These are phyloP conservation scores for Hexactinellida sp. DNA, from an alignment of 37 sponge, comb jelly and placozoan species.

Conservation along the genomic window DNA sequence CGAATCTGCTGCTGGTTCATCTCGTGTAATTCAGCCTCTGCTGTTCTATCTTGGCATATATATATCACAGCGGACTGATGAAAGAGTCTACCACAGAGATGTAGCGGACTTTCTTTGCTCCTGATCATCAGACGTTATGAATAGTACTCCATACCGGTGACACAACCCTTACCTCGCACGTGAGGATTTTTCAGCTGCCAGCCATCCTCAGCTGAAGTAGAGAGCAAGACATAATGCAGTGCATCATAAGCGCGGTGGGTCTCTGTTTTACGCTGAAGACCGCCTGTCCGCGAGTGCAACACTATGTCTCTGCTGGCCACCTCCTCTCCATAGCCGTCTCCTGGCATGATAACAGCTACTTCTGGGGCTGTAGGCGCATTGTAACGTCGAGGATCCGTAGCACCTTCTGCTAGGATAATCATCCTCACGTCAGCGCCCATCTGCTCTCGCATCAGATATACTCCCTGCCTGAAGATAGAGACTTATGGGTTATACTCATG, in stretches of 20 bases:
- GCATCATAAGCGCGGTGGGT: neutral
- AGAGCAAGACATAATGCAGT: neutral
- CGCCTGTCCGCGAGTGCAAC: neutral
- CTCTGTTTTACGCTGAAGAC: neutral
- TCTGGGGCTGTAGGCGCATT: neutral
- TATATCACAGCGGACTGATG: neutral
- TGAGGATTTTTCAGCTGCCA: neutral
- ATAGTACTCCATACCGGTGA: neutral
- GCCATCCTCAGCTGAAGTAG: neutral
- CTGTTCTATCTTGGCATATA: slow-evolving; percentile 6
- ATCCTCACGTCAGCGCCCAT: neutral
- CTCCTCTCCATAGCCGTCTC: neutral
- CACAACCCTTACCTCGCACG: neutral
- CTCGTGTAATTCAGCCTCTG: neutral
- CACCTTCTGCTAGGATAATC: neutral
- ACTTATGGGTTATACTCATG: neutral
- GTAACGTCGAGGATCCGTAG: neutral
- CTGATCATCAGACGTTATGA: neutral
- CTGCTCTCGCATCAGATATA: neutral
- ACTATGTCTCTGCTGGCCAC: neutral
- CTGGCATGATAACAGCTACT: neutral
- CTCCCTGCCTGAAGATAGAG: neutral
- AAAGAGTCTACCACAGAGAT: neutral
- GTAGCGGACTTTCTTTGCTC: neutral
- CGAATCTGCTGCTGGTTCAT: too few relatives aligned